These are phyloP conservation scores for Halcyon smyrnensis DNA, from an alignment of 2,797 vertebrate genomes.

Conservation along the genomic window DNA sequence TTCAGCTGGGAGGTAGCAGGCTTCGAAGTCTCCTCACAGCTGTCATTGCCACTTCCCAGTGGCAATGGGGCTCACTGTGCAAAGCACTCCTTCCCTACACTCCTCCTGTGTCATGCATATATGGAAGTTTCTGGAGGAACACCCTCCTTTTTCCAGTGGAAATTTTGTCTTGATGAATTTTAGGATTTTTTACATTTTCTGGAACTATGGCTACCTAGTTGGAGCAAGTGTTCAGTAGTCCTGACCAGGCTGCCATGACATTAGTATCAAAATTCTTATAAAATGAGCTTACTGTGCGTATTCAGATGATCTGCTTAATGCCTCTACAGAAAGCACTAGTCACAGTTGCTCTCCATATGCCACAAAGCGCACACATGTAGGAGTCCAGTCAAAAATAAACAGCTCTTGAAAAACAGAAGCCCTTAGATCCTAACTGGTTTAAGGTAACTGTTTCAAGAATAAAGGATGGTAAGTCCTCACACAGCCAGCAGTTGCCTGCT, in stretches of 20 bases:
- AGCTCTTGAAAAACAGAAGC: not conserved
- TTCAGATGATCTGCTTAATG: not conserved
- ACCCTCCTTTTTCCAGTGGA: not conserved
- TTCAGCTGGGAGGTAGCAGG: not conserved
- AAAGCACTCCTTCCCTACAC: not conserved
- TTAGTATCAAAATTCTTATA: not conserved
- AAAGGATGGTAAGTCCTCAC: rapidly evolving
- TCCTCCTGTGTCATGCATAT: not conserved
- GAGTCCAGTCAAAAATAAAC: not conserved
- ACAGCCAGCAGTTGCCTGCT: not conserved
- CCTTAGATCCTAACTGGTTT: not conserved
- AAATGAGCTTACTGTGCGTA: not conserved
- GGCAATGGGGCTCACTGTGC: not conserved
- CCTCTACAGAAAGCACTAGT: not conserved
- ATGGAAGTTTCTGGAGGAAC: not conserved
- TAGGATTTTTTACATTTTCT: not conserved
- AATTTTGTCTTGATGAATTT: not conserved
- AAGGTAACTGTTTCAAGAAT: not conserved
- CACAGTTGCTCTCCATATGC: not conserved
- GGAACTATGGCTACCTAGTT: not conserved
- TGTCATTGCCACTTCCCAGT: not conserved
- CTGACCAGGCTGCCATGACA: not conserved
- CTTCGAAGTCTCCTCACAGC: not conserved
- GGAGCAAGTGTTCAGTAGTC: not conserved
- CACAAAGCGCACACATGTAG: not conserved